Percentiles rank a stretch among this genome's conserved stretches.
phyloP scores from a whole-genome alignment of 2,797 vertebrate species.

The Mormyrops boulengeri region DNA sequence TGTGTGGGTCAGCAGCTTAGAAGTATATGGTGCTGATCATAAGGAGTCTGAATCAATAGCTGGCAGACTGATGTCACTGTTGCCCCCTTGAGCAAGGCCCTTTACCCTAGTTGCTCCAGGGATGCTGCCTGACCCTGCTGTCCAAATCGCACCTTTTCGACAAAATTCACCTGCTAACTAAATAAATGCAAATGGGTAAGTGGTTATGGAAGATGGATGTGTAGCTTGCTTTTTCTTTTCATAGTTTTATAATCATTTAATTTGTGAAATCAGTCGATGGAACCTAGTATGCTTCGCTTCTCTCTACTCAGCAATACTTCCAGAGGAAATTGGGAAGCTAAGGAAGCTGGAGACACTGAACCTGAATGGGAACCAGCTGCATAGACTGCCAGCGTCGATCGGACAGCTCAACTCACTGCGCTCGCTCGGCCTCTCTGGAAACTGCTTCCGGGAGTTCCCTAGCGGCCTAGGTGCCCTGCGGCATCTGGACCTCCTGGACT shows the following conservation, averaged over 20 bases:
- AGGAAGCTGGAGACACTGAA: slow-evolving; percentile 89
- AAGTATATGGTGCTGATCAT: no score
- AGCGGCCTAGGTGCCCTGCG: slow-evolving; percentile 70
- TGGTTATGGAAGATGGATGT: neutral
- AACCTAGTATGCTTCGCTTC: no score
- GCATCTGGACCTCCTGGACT: slow-evolving; percentile 84
- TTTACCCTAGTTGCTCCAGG: no score
- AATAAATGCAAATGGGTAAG: no score
- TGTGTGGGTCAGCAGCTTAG: no score
- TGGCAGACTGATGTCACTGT: no score
- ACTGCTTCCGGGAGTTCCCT: slow-evolving; percentile 77
- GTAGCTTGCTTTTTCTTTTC: neutral
- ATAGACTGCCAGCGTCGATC: slow-evolving; percentile 66
- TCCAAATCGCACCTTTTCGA: no score
- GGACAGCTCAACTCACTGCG: slow-evolving; percentile 79
- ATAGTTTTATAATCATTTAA: neutral
- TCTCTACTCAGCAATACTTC: slow-evolving; percentile 62
- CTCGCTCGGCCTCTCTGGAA: slow-evolving; percentile 80
- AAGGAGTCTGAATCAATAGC: no score
- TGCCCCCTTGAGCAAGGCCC: no score
- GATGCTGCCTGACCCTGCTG: no score
- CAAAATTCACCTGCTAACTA: no score
- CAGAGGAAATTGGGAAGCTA: slow-evolving; percentile 78
- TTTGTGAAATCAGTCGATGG: neutral
- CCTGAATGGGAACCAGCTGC: slow-evolving; percentile 78